phyloP scores from a whole-genome alignment of 2,888 invertebrate genomes.

The Zootermopsis nevadensis region DNA sequence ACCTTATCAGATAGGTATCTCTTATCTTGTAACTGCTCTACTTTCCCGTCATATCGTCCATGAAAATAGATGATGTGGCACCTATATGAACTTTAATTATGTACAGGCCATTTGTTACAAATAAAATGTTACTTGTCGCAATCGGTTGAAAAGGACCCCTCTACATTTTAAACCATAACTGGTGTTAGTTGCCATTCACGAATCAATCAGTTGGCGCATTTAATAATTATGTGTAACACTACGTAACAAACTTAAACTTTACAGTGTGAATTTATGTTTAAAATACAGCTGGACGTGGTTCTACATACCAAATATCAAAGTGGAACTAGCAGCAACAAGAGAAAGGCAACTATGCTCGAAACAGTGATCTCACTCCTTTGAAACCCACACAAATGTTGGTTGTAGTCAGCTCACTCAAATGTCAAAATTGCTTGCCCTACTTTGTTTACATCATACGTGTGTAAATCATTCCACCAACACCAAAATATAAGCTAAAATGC shows the following conservation, averaged over 20 bases:
- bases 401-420: background rate
- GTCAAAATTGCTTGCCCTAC: constrained; percentile 13
- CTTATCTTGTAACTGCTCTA: background rate
- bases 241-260: too few species aligned
- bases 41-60: background rate
- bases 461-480: background rate
- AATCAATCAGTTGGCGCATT: too few species aligned
- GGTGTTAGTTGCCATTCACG: too few species aligned
- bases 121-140: too few species aligned
- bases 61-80: background rate
- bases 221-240: too few species aligned
- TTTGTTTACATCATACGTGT: constrained; percentile 1
- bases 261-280: too few species aligned
- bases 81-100: background rate
- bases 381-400: background rate
- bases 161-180: too few species aligned
- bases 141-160: too few species aligned
- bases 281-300: too few species aligned
- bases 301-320: too few species aligned
- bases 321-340: too few species aligned
- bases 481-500: background rate
- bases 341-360: background rate
- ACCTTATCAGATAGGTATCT: background rate
- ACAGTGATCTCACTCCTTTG: background rate
- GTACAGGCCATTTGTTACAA: background rate